Evolutionary conservation across 2,113 vertebrate species (phyloP).

Genomic region (Scalopus aquaticus): DNA sequence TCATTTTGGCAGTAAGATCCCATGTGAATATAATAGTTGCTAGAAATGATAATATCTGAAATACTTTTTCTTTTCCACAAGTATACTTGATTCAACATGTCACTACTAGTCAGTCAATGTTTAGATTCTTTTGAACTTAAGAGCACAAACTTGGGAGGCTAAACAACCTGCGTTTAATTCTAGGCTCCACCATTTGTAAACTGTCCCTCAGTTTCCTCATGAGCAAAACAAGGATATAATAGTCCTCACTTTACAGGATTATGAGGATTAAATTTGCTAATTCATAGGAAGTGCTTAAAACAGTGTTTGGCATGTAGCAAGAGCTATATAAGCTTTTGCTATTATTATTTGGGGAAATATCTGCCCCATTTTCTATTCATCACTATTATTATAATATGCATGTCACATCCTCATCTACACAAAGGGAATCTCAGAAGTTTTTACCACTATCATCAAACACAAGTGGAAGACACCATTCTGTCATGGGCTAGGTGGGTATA

Average conservation of each 20-base stretch:
- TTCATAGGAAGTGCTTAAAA: not conserved
- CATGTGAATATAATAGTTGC: not conserved
- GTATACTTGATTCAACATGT: not conserved
- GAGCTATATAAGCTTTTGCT: not conserved
- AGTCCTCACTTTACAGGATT: not conserved
- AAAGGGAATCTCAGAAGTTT: not conserved
- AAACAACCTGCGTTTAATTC: not conserved
- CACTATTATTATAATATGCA: not conserved
- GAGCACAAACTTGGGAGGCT: not conserved
- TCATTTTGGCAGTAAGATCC: not conserved
- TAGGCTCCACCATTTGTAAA: not conserved
- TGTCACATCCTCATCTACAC: not conserved
- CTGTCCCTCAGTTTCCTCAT: not conserved
- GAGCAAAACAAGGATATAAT: not conserved
- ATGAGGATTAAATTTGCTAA: constrained; percentile 8
- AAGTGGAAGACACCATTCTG: not conserved
- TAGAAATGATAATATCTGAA: not conserved
- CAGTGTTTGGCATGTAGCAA: not conserved
- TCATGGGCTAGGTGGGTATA: not conserved
- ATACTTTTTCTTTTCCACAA: not conserved
- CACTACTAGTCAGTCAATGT: not conserved
- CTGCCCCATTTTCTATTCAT: not conserved
- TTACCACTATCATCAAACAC: not conserved
- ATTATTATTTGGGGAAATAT: not conserved
- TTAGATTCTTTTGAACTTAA: constrained; percentile 16